Evolutionary conservation across 2,797 vertebrate species (phyloP), one percentile per base, ranked within the genome.

Genomic region (Rhodeus uyekii): DNA sequence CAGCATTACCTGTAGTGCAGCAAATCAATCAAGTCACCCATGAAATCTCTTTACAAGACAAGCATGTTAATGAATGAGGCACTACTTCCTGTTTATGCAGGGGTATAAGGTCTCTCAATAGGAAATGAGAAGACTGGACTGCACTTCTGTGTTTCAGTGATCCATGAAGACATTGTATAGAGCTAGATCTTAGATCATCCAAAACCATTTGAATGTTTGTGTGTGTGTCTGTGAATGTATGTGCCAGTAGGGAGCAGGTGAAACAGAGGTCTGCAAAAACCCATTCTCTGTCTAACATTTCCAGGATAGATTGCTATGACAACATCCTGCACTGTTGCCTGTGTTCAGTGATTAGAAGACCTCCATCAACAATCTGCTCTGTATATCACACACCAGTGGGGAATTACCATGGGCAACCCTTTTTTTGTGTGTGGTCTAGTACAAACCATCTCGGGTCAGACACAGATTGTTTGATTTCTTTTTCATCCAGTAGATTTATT

Each of bases 1-100:
- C 36, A 73, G 13, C 39, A 9, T 74, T 48, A 36, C 68, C n/a
- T 24, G 53, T 63, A 53, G 67, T 84, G 76, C 42, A 60, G 74
- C 84, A 86, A 84, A 89, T 88, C 87, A 84, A 74, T 86, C 86
- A 76, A 42, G n/a, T 50, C 77, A 14, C 76, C 61, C 42, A 18
- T 53, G 39, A 71, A 64, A 76, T 46, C 68, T 79, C 58, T 38
- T 22, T 80, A 86, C 80, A 71, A 72, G 55, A 60, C 81, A 79
- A 78, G 61, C 32, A 27, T 83, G 74, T 82, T 81, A 78, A 83
- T 48, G 73, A 22, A 71, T 76, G 72, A 68, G 65, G 73, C 76
- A 48, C 44, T 64, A 50, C 80, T 87, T 88, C 87, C 83, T 86
- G 85, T 80, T 74, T 83, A 61, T 64, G 39, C 64, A 34, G 77